These are phyloP conservation scores for Diloba caeruleocephala DNA, from an alignment of 2,888 invertebrate genomes.

Conservation along the genomic window DNA sequence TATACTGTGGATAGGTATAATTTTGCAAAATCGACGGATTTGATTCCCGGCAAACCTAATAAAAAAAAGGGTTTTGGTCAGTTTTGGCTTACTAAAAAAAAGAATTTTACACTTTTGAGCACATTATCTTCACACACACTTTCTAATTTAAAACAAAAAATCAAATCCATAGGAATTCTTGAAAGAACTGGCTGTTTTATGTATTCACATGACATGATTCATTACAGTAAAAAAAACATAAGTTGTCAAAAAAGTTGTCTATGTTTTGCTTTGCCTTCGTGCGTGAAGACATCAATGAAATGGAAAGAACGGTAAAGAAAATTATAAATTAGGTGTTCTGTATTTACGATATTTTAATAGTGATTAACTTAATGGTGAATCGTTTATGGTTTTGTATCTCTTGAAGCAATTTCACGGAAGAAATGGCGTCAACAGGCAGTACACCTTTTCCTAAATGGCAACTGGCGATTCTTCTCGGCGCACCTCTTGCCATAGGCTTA, in stretches of 20 bases:
- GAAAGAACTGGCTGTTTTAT: conserved; percentile 36
- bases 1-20: too few relatives aligned
- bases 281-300: conserved; percentile 68
- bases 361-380: conserved; percentile 79
- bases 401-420: conserved; percentile 60
- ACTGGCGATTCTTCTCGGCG: conserved; percentile 94
- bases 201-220: conserved; percentile 48
- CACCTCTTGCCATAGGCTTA: conserved; percentile 94
- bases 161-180: too few relatives aligned
- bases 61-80: too few relatives aligned
- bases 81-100: too few relatives aligned
- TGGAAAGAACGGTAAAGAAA: conserved; percentile 70
- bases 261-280: conserved; percentile 61
- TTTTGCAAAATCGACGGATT: too few relatives aligned
- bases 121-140: too few relatives aligned
- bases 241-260: conserved; percentile 64
- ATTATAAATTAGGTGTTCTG: conserved; percentile 71
- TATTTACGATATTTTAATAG: conserved; percentile 63
- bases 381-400: conserved; percentile 64
- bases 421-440: conserved; percentile 87
- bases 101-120: too few relatives aligned
- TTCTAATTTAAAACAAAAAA: too few relatives aligned
- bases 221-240: conserved; percentile 32
- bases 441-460: conserved; percentile 95
- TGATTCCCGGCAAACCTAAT: too few relatives aligned